Percentiles rank a stretch among this genome's conserved stretches.
Conservation (phyloP, 2,113 vertebrate genomes). For the Psittacus erithacus region DNA sequence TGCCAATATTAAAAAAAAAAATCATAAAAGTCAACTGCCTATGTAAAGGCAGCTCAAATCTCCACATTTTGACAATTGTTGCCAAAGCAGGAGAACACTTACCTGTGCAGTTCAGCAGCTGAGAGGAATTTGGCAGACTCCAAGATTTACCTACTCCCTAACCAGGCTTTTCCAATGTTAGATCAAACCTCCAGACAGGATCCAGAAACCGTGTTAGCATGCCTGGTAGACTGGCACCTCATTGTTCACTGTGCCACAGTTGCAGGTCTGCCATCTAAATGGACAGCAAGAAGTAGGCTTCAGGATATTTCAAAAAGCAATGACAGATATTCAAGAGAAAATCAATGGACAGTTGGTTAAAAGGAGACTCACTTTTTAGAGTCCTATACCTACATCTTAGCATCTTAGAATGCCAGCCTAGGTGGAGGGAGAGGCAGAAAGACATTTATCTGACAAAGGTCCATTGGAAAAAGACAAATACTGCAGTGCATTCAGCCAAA, state of each 20-base stretch:
- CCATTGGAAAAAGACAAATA: not conserved
- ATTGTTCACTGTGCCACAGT: not conserved
- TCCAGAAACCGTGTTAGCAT: fast-evolving
- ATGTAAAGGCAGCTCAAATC: not conserved
- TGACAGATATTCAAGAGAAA: not conserved
- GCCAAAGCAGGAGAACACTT: not conserved
- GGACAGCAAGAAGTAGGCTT: not conserved
- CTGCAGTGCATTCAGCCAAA: not conserved
- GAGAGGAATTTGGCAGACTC: not conserved
- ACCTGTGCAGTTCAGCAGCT: not conserved
- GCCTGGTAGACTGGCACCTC: not conserved
- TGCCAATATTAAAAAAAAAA: not conserved
- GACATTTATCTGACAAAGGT: not conserved
- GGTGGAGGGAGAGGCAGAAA: not conserved
- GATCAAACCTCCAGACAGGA: not conserved
- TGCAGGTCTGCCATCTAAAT: not conserved
- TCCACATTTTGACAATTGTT: not conserved
- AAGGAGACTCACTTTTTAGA: not conserved
- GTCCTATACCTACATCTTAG: not conserved
- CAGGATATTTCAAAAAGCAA: not conserved
- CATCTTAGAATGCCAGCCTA: not conserved
- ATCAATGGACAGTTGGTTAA: not conserved
- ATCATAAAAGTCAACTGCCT: not conserved
- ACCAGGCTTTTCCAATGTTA: not conserved
- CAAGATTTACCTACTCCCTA: not conserved